Base-by-base conservation (phyloP, 2,797 vertebrate species). In the Rhadinocentrus ornatus region DNA sequence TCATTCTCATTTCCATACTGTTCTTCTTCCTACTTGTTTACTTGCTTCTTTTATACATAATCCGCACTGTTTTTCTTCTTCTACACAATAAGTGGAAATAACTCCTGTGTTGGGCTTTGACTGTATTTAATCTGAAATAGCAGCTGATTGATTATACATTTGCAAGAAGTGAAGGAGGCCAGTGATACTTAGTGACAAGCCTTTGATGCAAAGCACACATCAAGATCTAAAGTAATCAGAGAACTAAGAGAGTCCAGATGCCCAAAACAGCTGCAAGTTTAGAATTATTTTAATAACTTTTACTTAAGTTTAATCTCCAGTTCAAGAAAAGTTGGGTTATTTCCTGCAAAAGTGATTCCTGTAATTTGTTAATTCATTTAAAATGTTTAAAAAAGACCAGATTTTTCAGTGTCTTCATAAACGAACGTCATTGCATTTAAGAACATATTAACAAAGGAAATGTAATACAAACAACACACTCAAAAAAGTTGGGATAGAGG, bases 91-190 rank as follows among this genome's bases (percentile, higher is more conserved):
- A 24, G 46, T 62, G 69, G 64, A 22, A 56, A 15, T 32, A 7
- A 46, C 48, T 57, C 55, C 3, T 48, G 27, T 46, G 5, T 77
- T 32, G 69, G 74, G 54, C 64, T 58, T 18, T 75, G 62, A 54
- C 57, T 15, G 31, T 32, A 22, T 86, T 83, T 77, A 62, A 84
- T 74, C 56, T 50, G 37, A 61, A 62, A 22, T 37, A 68, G 69
- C 57, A 54, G 52, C 75, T 80, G 87, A 89, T 81, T 82, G 87
- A 87, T 80, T 32, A 75, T 79, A 67, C 69, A 57, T 84, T 78
- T 69, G 64, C 73, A 67, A 61, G 71, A 66, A 66, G 71, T 68
- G 70, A 67, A 79, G 35, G 63, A 61, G 74, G 71, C 67, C 67
- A 32, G 18, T 77, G 58, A 69, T 75, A 54, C 76, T 79, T 56